Evolutionary conservation across 2,888 invertebrate genomes (phyloP).

Genomic region (Harpalus rubripes): DNA sequence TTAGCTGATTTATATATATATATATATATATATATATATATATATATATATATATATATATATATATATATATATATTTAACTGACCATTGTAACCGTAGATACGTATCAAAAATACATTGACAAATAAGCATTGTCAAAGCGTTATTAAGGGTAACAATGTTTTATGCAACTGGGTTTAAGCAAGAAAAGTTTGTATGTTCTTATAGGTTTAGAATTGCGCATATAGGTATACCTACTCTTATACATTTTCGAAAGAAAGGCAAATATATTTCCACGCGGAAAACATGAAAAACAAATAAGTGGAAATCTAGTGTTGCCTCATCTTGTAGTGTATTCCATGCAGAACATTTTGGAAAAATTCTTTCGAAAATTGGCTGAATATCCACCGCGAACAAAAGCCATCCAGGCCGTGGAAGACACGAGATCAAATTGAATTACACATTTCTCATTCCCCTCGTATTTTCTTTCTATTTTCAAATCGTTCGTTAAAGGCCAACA

Average conservation of each 20-base stretch:
- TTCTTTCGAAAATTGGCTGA: constrained; percentile 5
- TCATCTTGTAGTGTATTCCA: neutral
- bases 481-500: constrained; percentile 61
- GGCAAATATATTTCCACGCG: neutral
- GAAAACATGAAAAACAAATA: neutral
- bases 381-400: constrained; percentile 29
- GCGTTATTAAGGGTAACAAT: too few species aligned
- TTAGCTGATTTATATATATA: too few species aligned
- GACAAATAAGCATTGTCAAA: too few species aligned
- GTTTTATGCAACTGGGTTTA: too few species aligned
- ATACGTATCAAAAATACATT: too few species aligned
- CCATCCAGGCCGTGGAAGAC: neutral
- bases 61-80: too few species aligned
- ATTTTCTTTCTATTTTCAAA: constrained; percentile 75
- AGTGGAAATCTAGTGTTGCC: neutral
- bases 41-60: too few species aligned
- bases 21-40: too few species aligned
- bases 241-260: neutral
- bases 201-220: too few species aligned
- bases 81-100: too few species aligned
- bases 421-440: constrained; percentile 72
- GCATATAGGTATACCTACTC: neutral
- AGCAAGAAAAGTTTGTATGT: too few species aligned
- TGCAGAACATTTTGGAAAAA: constrained; percentile 13
- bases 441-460: constrained; percentile 72